Evolutionary conservation across 2,888 invertebrate genomes (phyloP).

Genomic region (Drosophila stalkeri): DNA sequence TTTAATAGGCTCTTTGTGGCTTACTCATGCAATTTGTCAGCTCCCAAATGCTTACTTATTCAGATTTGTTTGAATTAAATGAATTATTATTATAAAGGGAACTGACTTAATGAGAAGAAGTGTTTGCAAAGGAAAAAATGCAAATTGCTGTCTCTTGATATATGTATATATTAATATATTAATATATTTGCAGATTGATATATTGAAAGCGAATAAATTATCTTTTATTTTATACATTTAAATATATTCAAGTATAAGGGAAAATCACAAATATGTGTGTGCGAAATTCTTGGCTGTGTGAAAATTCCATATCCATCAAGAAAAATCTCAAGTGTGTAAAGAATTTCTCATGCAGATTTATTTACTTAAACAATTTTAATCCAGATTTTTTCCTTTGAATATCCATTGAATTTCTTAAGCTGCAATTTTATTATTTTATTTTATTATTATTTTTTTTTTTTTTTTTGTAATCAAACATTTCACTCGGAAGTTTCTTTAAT

Average conservation of each 20-base stretch:
- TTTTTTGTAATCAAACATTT: background rate
- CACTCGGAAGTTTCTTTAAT: background rate
- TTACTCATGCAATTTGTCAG: conserved; percentile 41
- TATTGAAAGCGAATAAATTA: no score
- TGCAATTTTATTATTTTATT: background rate
- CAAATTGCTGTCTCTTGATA: no score
- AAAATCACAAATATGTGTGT: background rate
- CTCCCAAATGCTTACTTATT: conserved; percentile 47
- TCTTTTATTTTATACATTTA: background rate
- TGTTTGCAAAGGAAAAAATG: background rate
- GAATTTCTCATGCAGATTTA: background rate
- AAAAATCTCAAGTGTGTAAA: background rate
- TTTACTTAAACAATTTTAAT: background rate
- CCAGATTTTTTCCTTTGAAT: background rate
- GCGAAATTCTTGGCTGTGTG: background rate
- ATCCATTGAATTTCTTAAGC: background rate
- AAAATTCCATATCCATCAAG: background rate
- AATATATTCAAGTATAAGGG: background rate
- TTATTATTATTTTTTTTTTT: no score
- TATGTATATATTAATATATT: no score
- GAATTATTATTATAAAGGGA: conserved; percentile 31
- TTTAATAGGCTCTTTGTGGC: conserved; percentile 52
- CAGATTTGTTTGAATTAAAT: conserved; percentile 16
- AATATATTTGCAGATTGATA: no score
- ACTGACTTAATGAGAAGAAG: background rate